A percentile compares a stretch with the other conserved stretches of the same genome.
phyloP scores from a whole-genome alignment of 64 coral and sea anemone genomes.

The Dendrophyllia cribrosa region DNA sequence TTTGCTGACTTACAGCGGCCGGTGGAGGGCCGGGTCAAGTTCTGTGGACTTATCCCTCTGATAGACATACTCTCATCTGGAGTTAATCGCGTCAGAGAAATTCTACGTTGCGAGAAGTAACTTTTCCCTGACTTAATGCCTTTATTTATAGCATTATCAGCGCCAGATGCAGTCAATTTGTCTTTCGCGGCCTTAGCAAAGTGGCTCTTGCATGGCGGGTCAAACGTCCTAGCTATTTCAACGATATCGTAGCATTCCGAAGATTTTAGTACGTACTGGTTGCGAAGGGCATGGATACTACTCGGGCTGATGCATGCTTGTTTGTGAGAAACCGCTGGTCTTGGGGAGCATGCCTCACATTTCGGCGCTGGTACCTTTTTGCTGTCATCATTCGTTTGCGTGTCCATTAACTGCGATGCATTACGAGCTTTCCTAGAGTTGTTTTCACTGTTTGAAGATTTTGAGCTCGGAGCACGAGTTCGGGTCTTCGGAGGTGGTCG shows the following conservation, averaged over 20 bases:
- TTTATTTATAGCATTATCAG: conserved; percentile 59
- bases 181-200: conserved; percentile 40
- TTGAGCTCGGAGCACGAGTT: neutral
- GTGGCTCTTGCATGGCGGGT: conserved; percentile 78
- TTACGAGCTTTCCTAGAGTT: conserved; percentile 5
- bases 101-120: conserved; percentile 74
- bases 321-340: neutral
- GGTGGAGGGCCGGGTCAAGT: neutral
- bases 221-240: conserved; percentile 84
- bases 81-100: conserved; percentile 70
- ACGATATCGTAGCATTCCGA: conserved; percentile 90
- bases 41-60: conserved; percentile 71
- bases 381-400: neutral
- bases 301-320: neutral
- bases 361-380: conserved; percentile 1
- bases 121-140: conserved; percentile 82
- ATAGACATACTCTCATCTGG: conserved; percentile 68
- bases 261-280: conserved; percentile 85
- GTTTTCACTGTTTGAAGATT: neutral
- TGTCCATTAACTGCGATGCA: neutral
- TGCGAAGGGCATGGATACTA: conserved; percentile 60
- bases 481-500: conserved; percentile 7
- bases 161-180: neutral
- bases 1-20: conserved; percentile 78
- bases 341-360: conserved; percentile 59